Percentiles rank a stretch among this genome's conserved stretches.
phyloP scores from a whole-genome alignment of 2,888 invertebrate genomes.

The Cheilosia soror region DNA sequence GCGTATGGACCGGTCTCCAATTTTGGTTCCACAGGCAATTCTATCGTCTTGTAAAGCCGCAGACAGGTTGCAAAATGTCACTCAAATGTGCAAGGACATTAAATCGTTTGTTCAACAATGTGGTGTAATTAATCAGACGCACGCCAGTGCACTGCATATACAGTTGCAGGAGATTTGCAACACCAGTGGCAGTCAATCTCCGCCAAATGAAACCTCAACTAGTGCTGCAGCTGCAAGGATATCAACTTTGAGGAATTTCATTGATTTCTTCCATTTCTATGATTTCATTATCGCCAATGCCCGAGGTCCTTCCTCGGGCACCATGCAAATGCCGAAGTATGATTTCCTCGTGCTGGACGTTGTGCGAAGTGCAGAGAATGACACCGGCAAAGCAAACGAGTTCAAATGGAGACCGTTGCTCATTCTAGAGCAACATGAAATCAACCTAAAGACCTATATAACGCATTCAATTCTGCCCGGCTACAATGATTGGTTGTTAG shows the following conservation, averaged over 20 bases:
- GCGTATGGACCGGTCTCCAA: conserved; percentile 77
- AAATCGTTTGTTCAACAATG: conserved; percentile 40
- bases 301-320: conserved; percentile 33
- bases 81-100: conserved; percentile 56
- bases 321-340: conserved; percentile 78
- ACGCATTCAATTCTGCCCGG: conserved; percentile 83
- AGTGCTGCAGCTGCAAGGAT: conserved; percentile 70
- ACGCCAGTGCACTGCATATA: conserved; percentile 25
- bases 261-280: conserved; percentile 82
- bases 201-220: conserved; percentile 12
- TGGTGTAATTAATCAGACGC: conserved; percentile 32
- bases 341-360: conserved; percentile 83
- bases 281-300: conserved; percentile 81
- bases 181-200: conserved; percentile 19
- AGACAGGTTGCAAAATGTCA: conserved; percentile 18
- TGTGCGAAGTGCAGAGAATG: conserved; percentile 76
- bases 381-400: conserved; percentile 55
- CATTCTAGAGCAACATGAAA: conserved; percentile 82
- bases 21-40: conserved; percentile 42
- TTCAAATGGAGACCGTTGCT: conserved; percentile 83
- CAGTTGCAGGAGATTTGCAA: conserved; percentile 56
- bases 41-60: conserved; percentile 27
- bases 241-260: conserved; percentile 79
- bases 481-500: conserved; percentile 82
- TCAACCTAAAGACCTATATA: conserved; percentile 79